These are phyloP conservation scores for Amblyjoppa fuscipennis DNA, from an alignment of 2,888 invertebrate genomes.

Conservation along the genomic window DNA sequence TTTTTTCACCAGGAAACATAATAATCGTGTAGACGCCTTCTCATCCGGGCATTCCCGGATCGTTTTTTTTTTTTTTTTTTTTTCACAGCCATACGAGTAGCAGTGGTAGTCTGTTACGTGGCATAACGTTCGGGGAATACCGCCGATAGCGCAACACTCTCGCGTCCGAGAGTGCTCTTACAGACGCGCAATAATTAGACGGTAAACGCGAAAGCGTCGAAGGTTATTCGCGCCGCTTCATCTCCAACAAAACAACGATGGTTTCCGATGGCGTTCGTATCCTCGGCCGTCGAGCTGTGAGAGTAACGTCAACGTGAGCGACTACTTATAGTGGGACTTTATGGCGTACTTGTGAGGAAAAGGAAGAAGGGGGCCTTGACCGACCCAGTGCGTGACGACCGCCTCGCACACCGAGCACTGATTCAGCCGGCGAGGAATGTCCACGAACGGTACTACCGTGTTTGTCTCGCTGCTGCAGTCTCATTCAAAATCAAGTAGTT, in stretches of 20 bases:
- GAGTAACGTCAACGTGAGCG: not conserved
- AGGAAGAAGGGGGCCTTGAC: slow-evolving; percentile 75
- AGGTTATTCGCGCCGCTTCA: slow-evolving; percentile 26
- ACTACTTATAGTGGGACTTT: slow-evolving; percentile 13
- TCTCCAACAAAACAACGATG: not conserved
- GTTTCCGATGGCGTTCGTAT: not conserved
- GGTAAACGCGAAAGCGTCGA: slow-evolving; percentile 38
- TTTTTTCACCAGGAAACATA: no score
- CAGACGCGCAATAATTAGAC: slow-evolving; percentile 43
- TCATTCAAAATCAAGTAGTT: slow-evolving; percentile 31
- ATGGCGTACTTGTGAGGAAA: slow-evolving; percentile 51
- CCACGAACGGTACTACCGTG: slow-evolving; percentile 66
- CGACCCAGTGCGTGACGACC: slow-evolving; percentile 77
- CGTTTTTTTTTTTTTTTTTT: not conserved
- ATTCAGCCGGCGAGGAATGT: slow-evolving; percentile 80
- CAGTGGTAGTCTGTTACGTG: not conserved
- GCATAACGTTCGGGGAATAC: slow-evolving; percentile 12
- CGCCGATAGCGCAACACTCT: slow-evolving; percentile 15
- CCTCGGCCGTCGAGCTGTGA: not conserved
- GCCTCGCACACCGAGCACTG: slow-evolving; percentile 74
- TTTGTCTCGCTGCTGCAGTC: slow-evolving; percentile 42
- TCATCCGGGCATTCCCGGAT: no score
- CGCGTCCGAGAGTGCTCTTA: not conserved
- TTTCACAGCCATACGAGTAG: not conserved
- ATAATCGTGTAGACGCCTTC: no score